Percentiles rank a stretch among this genome's conserved stretches.
Conservation (phyloP, 2,797 vertebrate species). For the Lophotriccus pileatus region DNA sequence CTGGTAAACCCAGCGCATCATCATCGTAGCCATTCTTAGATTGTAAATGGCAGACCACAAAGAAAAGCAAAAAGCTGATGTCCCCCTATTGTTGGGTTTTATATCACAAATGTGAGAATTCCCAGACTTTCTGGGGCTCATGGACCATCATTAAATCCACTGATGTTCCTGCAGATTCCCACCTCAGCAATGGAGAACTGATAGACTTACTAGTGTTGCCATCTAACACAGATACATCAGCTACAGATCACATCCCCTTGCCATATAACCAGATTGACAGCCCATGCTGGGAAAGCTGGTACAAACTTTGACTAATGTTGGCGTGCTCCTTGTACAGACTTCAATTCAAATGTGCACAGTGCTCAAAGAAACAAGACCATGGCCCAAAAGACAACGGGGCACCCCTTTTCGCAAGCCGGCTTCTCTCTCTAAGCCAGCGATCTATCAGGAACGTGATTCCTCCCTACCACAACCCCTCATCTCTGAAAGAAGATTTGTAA, state of each 20-base stretch:
- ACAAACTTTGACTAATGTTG: conserved; percentile 39
- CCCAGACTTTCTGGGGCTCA: background rate
- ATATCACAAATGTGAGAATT: background rate
- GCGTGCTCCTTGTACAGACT: conserved; percentile 26
- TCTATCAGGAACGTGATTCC: background rate
- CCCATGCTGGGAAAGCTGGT: conserved; percentile 43
- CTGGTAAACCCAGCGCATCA: background rate
- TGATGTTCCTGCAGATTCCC: background rate
- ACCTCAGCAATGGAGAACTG: background rate
- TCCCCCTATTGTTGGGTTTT: background rate
- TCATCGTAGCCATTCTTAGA: background rate
- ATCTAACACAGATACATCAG: background rate
- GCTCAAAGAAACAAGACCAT: conserved; percentile 2
- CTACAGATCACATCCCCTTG: conserved; percentile 29
- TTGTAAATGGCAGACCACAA: background rate
- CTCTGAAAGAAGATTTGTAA: conserved; percentile 27
- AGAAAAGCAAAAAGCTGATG: background rate
- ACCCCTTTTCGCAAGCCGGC: background rate
- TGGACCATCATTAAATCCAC: background rate
- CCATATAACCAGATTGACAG: conserved; percentile 44
- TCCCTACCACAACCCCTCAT: background rate
- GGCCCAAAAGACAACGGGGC: background rate
- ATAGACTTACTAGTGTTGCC: background rate
- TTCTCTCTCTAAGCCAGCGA: conserved; percentile 3
- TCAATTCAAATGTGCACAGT: background rate